phyloP scores from a whole-genome alignment of 2,888 invertebrate genomes.

The Noctuana brunneofusca region DNA sequence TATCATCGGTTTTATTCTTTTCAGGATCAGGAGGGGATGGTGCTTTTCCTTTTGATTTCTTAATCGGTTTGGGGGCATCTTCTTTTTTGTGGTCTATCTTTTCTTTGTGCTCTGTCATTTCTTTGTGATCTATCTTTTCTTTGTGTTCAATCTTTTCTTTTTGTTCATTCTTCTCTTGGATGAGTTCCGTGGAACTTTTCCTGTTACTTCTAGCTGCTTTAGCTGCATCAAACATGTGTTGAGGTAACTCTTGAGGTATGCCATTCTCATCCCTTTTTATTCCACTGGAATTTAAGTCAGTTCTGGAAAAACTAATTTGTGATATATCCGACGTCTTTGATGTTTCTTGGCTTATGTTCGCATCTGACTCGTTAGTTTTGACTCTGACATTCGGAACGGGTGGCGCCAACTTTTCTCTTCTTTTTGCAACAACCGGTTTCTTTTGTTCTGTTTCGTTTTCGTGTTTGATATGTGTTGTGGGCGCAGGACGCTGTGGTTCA shows the following conservation, averaged over 20 bases:
- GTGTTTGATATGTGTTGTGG: conserved; percentile 72
- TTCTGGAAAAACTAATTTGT: conserved; percentile 62
- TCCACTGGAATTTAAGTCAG: conserved; percentile 81
- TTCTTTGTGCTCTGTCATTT: no score
- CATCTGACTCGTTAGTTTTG: conserved; percentile 67
- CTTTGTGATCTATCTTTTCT: conserved; percentile 61
- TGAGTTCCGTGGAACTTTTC: conserved; percentile 75
- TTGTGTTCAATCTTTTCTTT: conserved; percentile 63
- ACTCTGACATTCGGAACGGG: conserved; percentile 75
- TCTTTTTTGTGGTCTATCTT: conserved; percentile 54
- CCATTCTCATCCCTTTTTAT: conserved; percentile 83
- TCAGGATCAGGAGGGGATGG: conserved; percentile 86
- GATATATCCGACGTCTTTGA: conserved; percentile 65
- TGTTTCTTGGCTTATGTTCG: conserved; percentile 55
- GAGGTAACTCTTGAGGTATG: conserved; percentile 87
- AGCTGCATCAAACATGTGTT: conserved; percentile 88
- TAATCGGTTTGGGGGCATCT: conserved; percentile 67
- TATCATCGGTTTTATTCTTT: conserved; percentile 76
- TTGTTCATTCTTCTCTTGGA: conserved; percentile 61
- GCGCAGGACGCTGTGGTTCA: conserved; percentile 61
- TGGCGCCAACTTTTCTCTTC: conserved; percentile 76
- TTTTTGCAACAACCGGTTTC: conserved; percentile 80
- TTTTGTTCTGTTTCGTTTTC: conserved; percentile 76
- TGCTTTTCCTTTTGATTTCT: conserved; percentile 88
- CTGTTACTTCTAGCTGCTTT: conserved; percentile 87